Evolutionary conservation across 1,140 invertebrate species (phyloP).

Genomic region (Dermatophagoides farinae): DNA sequence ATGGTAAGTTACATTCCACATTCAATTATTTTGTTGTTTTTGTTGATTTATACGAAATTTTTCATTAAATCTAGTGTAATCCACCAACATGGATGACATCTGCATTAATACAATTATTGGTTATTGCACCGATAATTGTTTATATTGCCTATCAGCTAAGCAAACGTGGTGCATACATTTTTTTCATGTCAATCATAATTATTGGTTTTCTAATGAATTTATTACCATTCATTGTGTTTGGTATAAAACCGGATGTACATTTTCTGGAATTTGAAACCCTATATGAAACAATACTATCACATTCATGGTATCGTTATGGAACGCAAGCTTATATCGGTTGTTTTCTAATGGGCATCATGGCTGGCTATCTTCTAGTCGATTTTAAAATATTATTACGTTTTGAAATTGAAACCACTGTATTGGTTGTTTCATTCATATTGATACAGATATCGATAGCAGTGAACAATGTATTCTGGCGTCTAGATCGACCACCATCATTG

Average conservation of each 20-base stretch:
- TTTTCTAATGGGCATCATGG: conserved; percentile 4
- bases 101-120: neutral
- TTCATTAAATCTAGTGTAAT: conserved; percentile 4
- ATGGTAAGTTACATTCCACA: neutral
- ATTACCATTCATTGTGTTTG: neutral
- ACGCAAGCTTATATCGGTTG: neutral
- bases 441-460: neutral
- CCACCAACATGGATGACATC: conserved; percentile 7
- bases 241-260: conserved; percentile 5
- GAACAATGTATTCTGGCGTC: conserved; percentile 3
- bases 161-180: neutral
- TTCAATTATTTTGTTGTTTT: neutral
- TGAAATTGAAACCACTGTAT: neutral
- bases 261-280: conserved; percentile 4
- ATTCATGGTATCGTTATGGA: conserved; percentile 1
- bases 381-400: neutral
- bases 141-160: neutral
- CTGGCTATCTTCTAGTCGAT: conserved; percentile 4
- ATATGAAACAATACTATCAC: neutral
- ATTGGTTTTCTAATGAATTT: neutral
- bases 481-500: neutral
- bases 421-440: neutral
- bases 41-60: neutral
- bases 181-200: neutral
- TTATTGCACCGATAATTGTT: conserved; percentile 2